Evolutionary conservation across 2,113 vertebrate species (phyloP).

Genomic region (Poeciliopsis occidentalis): DNA sequence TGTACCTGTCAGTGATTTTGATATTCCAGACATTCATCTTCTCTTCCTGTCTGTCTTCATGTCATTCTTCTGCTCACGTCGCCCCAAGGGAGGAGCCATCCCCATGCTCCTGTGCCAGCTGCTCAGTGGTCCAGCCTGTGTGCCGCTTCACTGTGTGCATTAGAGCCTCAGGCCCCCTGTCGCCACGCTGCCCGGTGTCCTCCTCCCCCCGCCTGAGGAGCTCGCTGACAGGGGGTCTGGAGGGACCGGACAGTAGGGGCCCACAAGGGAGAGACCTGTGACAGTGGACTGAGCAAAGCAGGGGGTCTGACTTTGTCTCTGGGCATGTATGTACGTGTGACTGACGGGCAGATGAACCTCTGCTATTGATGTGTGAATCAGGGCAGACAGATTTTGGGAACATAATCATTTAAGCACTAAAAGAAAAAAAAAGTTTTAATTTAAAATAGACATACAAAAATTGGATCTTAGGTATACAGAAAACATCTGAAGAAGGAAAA

Average conservation of each 20-base stretch:
- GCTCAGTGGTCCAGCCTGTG: constrained; percentile 75
- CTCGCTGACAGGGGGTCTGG: constrained; percentile 73
- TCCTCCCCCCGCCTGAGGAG: constrained; percentile 47
- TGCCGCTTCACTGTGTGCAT: constrained; percentile 65
- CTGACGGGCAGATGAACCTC: constrained; percentile 39
- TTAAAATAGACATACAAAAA: background rate
- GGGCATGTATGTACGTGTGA: constrained; percentile 36
- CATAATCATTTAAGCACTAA: background rate
- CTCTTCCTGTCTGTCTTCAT: constrained; percentile 72
- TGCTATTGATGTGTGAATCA: background rate
- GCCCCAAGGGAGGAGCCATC: constrained; percentile 72
- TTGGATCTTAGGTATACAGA: too few species aligned
- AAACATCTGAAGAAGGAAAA: too few species aligned
- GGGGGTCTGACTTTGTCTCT: constrained; percentile 57
- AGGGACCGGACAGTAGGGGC: constrained; percentile 68
- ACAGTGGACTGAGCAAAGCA: constrained; percentile 56
- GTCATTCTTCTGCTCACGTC: constrained; percentile 56
- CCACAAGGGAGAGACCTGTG: constrained; percentile 62
- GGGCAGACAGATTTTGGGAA: background rate
- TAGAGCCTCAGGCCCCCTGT: constrained; percentile 72
- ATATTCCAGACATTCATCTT: constrained; percentile 63
- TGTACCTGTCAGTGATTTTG: constrained; percentile 70
- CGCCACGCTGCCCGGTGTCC: constrained; percentile 61
- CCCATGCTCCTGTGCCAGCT: constrained; percentile 68
- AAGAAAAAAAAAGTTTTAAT: background rate